These are phyloP conservation scores for Camponotus vicinus DNA, from an alignment of 1,140 invertebrate species.

Conservation along the genomic window DNA sequence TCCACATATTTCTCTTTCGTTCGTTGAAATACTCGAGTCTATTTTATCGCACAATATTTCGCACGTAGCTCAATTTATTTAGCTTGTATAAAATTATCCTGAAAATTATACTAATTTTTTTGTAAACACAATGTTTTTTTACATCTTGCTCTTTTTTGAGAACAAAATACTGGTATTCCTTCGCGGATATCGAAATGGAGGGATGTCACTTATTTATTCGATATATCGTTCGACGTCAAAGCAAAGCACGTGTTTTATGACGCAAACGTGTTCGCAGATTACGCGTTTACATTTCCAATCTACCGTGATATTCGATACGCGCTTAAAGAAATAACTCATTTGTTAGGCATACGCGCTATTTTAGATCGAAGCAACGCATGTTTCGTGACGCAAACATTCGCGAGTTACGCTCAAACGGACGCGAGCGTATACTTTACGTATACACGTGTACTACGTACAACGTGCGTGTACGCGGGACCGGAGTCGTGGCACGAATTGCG, in stretches of 20 bases:
- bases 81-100: no score
- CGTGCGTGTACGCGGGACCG: conserved; percentile 41
- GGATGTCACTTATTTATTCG: background rate
- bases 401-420: conserved; percentile 63
- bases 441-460: conserved; percentile 37
- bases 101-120: no score
- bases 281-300: background rate
- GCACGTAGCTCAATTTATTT: no score
- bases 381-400: conserved; percentile 38
- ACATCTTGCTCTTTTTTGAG: background rate
- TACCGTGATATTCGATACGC: background rate
- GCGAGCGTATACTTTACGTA: conserved; percentile 64
- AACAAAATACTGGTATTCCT: no score
- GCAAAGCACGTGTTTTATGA: background rate
- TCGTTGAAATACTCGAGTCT: no score
- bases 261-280: background rate
- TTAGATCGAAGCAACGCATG: background rate
- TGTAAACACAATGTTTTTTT: no score
- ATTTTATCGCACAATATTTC: no score
- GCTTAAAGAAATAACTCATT: conserved; percentile 15
- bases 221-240: background rate
- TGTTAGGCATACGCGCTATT: background rate
- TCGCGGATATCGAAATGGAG: background rate
- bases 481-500: conserved; percentile 72
- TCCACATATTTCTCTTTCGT: no score